These are phyloP conservation scores for Cheilosia pagana DNA, from an alignment of 2,888 invertebrate species.

Conservation along the genomic window DNA sequence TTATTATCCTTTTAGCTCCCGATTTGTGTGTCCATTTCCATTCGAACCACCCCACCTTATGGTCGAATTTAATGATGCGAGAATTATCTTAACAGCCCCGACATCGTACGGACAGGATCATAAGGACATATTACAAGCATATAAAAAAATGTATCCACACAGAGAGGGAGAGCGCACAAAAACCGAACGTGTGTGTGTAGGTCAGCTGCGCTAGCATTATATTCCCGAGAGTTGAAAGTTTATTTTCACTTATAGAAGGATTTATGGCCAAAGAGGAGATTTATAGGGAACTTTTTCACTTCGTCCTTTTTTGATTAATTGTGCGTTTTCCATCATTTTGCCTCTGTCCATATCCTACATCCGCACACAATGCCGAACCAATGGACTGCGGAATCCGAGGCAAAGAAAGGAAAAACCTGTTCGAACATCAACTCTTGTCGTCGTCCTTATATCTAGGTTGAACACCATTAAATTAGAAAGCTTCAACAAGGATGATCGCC, in stretches of 20 bases:
- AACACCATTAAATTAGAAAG: conserved; percentile 68
- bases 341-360: neutral
- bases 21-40: conserved; percentile 67
- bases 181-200: conserved; percentile 32
- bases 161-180: conserved; percentile 24
- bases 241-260: conserved; percentile 75
- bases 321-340: conserved; percentile 70
- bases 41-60: conserved; percentile 60
- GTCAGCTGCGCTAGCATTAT: conserved; percentile 48
- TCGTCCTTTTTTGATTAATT: conserved; percentile 73
- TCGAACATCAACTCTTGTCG: conserved; percentile 51
- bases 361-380: conserved; percentile 25
- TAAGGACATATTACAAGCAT: conserved; percentile 46
- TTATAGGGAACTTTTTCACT: conserved; percentile 71
- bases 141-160: conserved; percentile 10
- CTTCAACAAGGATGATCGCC: conserved; percentile 66
- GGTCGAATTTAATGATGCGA: conserved; percentile 75
- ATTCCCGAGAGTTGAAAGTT: conserved; percentile 67
- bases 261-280: conserved; percentile 72
- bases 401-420: conserved; percentile 60
- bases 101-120: conserved; percentile 56
- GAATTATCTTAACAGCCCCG: conserved; percentile 71
- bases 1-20: conserved; percentile 73
- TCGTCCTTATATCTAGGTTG: conserved; percentile 47
- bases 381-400: conserved; percentile 19